phyloP scores from a whole-genome alignment of 2,888 invertebrate genomes.

The Apotomis betuletana region DNA sequence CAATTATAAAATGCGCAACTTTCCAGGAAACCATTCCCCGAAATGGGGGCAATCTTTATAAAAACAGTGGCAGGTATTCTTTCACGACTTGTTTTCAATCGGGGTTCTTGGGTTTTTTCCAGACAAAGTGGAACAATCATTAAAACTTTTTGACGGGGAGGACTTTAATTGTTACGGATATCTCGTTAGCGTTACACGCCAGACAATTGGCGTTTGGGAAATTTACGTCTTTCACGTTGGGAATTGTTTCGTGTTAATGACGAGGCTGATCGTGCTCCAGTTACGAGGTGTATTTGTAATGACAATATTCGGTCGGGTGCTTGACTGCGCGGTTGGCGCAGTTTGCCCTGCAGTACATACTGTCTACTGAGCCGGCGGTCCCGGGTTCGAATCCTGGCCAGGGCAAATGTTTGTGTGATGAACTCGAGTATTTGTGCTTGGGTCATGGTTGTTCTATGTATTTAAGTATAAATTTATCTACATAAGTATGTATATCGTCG shows the following conservation, averaged over 20 bases:
- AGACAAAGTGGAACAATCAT: slow-evolving; percentile 68
- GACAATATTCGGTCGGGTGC: background rate
- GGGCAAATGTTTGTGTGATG: too few species aligned
- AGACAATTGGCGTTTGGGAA: slow-evolving; percentile 51
- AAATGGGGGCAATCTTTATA: slow-evolving; percentile 35
- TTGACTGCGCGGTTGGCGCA: too few species aligned
- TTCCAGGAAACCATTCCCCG: slow-evolving; percentile 20
- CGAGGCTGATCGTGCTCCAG: background rate
- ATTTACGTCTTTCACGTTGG: background rate
- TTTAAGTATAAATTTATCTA: too few species aligned
- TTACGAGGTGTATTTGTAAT: background rate
- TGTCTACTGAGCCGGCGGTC: too few species aligned
- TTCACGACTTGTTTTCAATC: slow-evolving; percentile 62
- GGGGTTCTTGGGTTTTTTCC: slow-evolving; percentile 51
- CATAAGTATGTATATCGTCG: too few species aligned
- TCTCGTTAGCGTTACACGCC: slow-evolving; percentile 62
- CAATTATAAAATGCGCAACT: slow-evolving; percentile 28
- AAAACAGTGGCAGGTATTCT: slow-evolving; percentile 50
- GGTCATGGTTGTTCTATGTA: too few species aligned
- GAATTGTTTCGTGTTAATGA: slow-evolving; percentile 1
- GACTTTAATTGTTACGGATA: slow-evolving; percentile 71
- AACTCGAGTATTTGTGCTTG: too few species aligned
- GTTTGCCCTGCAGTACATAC: fast-evolving
- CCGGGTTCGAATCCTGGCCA: too few species aligned
- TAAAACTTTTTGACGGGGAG: slow-evolving; percentile 74